Percentiles rank a stretch among this genome's conserved stretches.
Conservation (phyloP, 2,113 vertebrate species). For the Callospermophilus lateralis region DNA sequence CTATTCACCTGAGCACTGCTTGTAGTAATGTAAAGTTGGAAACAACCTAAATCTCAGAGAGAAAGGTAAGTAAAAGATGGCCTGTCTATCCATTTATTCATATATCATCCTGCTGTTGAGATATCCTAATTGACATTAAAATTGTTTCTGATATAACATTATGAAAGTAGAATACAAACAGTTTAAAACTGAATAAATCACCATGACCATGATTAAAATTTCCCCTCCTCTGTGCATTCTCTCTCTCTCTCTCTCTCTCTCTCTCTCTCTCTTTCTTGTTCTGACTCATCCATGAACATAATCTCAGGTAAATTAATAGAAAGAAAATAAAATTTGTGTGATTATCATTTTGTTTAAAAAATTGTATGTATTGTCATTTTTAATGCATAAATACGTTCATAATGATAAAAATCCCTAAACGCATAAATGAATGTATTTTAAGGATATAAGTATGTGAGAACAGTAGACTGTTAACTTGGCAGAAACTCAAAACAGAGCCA, state of each 20-base stretch:
- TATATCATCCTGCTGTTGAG: not conserved
- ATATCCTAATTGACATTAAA: not conserved
- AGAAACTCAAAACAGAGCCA: not conserved
- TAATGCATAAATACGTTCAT: not conserved
- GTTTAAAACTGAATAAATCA: not conserved
- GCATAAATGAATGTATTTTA: not conserved
- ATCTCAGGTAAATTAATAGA: not conserved
- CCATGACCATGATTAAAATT: not conserved
- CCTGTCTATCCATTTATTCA: too few relatives aligned
- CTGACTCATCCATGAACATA: fast-evolving
- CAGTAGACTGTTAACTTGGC: not conserved
- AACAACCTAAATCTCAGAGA: not conserved
- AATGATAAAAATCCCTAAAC: not conserved
- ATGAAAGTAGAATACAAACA: not conserved
- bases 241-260: too few relatives aligned
- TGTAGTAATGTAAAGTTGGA: not conserved
- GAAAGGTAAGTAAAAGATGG: not conserved
- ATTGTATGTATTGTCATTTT: not conserved
- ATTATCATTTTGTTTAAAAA: not conserved
- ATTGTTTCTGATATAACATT: not conserved
- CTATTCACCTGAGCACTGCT: not conserved
- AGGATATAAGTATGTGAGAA: not conserved
- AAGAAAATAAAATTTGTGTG: not conserved
- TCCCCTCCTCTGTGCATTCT: too few relatives aligned
- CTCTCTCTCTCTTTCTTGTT: not conserved